Evolutionary conservation across 1,140 invertebrate genomes (phyloP), one percentile per base, ranked within the genome.

Genomic region (Pogonus chalceus): DNA sequence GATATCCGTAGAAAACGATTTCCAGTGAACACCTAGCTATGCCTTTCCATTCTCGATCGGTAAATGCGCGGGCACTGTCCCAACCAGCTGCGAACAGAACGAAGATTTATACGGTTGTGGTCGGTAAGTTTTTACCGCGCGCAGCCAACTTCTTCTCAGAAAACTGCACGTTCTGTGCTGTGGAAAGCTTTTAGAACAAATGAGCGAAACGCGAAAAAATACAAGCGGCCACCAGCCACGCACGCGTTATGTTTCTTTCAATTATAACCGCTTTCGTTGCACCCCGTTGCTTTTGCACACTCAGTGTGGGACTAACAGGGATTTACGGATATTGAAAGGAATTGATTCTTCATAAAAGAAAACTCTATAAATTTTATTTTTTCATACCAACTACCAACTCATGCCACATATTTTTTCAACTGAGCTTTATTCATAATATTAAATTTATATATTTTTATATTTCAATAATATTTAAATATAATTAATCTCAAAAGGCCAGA

Each of bases 101-200:
- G 9, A 43, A 43, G 37, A 43, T 43, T 43, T 43, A 43, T 43
- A 43, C 37, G 7, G 9, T 12, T 43, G 37, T 43, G 37, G 37
- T 43, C 37, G 37, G 37, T 16, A 43, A 43, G 9, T 43, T 43
- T 43, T 43, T 43, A 43, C 37, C 37, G 18, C 18, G 37, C 18
- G 37, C 37, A 31, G 26, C 14, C 18, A 12, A 43, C 37, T 43
- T 43, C 37, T 43, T 43, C 37, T 3, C 37, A 9, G 18, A 12
- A 9, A 43, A 18, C 37, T 43, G 18, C 18, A 43, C 9, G 9
- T 43, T 43, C 37, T 16, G 18, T 16, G 7, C 7, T 16, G 37
- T 4, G 18, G 18, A 43, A 43, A 43, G 37, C 37, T 43, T 43
- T 43, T 18, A 43, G 37, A 43, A 43, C 37, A 43, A 43, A 43